Evolutionary conservation across 2,797 vertebrate genomes (phyloP), one percentile per base, ranked within the genome.

Genomic region (Sebastes hopkinsi): DNA sequence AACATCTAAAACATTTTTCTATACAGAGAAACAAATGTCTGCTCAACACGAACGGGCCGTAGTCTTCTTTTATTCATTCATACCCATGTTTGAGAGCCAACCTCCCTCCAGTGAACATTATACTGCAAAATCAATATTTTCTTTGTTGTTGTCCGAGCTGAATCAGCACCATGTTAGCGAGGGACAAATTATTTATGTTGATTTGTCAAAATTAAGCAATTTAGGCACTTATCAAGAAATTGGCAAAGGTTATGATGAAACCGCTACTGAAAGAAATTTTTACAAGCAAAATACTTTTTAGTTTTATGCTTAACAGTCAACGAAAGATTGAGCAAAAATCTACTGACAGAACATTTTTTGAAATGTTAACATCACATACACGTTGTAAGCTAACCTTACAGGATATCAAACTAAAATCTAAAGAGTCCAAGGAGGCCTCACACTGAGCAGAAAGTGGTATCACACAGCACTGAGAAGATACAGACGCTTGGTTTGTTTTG

Each of bases 171-270:
- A 83, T 89, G 70, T 84, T 76, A 86, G 81, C 80, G n/a, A 64
- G 77, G 80, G 72, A 82, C 65, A 52, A 8, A 62, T 76, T 50
- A 77, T 60, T 68, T 60, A 62, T 13, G 83, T 67, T 83, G 87
- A 92, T 92, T 91, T 88, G 91, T 93, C 90, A 90, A 87, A 90
- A 87, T 79, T 77, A 92, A 88, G 88, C 86, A 94, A 94, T 94
- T 91, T 93, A 94, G 94, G 94, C 93, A 95, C 93, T 95, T 95
- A 85, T 94, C 68, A 94, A 94, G 85, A 92, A 89, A 89, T 77
- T 88, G 84, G 88, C 81, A 85, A 91, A 83, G 79, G 72, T 81
- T 82, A 84, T 46, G 55, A 83, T 77, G 67, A 88, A 87, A 89
- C 59, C 61, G 82, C 82, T 81, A 74, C 79, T 75, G 72, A 86